Conservation (phyloP, 2,797 vertebrate species). For the Tenualosa ilisha region DNA sequence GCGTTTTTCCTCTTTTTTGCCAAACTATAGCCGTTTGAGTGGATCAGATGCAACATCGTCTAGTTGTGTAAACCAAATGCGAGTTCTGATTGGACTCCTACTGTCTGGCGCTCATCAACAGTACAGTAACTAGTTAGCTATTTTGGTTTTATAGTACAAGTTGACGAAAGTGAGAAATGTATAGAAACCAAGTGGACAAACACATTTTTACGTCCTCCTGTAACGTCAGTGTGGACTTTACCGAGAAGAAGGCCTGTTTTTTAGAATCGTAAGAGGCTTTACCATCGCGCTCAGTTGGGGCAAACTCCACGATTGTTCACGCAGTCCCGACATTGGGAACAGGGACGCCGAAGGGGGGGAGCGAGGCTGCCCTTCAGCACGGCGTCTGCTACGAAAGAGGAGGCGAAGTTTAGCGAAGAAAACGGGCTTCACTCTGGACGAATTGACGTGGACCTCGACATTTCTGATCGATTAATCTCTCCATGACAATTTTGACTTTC, state of each 20-base stretch:
- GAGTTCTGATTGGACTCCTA: background rate
- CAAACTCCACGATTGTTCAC: constrained; percentile 19
- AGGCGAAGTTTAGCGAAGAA: constrained; percentile 46
- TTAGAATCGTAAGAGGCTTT: constrained; percentile 15
- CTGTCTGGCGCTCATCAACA: background rate
- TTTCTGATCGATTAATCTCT: background rate
- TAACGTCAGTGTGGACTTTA: background rate
- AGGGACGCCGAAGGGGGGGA: constrained; percentile 3
- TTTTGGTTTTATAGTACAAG: background rate
- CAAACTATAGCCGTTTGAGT: background rate
- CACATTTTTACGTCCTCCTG: background rate
- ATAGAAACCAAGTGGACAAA: background rate
- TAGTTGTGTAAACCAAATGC: background rate
- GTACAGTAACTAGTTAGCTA: background rate
- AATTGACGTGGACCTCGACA: background rate
- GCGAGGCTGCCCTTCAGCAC: constrained; percentile 35
- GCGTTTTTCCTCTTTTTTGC: background rate
- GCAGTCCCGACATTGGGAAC: constrained; percentile 18
- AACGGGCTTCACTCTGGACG: background rate
- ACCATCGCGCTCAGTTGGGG: background rate
- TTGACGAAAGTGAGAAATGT: background rate
- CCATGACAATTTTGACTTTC: background rate
- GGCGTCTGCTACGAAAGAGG: constrained; percentile 39
- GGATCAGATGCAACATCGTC: background rate
- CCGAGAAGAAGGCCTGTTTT: background rate